A percentile compares a stretch with the other conserved stretches of the same genome.
These are phyloP conservation scores for Schmidtea mediterranea DNA, from an alignment of 1,140 invertebrate species.

Conservation along the genomic window DNA sequence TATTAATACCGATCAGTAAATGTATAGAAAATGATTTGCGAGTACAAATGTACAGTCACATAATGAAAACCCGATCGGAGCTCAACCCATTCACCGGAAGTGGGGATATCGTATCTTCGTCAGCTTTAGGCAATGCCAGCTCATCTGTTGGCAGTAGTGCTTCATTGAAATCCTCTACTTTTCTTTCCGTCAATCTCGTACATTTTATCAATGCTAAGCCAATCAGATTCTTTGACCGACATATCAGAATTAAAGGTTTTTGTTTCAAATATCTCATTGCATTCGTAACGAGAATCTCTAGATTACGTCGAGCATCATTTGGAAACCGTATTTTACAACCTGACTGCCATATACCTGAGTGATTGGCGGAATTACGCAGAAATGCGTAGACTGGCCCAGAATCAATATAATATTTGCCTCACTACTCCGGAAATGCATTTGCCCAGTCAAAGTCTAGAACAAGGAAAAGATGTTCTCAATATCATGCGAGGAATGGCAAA, in stretches of 20 bases:
- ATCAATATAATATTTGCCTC: slow-evolving; percentile 51
- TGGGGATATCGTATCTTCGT: no score
- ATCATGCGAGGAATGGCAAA: slow-evolving; percentile 86
- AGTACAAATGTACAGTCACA: no score
- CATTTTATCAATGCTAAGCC: slow-evolving; percentile 32
- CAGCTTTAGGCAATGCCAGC: background rate
- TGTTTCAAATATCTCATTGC: no score
- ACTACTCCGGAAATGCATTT: slow-evolving; percentile 49
- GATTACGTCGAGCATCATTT: slow-evolving; percentile 57
- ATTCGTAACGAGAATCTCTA: no score
- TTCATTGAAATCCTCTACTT: background rate
- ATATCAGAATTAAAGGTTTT: slow-evolving; percentile 27
- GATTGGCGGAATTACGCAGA: slow-evolving; percentile 88
- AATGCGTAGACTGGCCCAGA: slow-evolving; percentile 66
- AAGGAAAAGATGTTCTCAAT: slow-evolving; percentile 81
- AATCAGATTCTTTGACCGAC: slow-evolving; percentile 26
- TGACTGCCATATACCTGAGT: slow-evolving; percentile 79
- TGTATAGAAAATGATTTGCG: no score
- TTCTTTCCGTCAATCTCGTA: slow-evolving; percentile 25
- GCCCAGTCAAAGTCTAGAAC: slow-evolving; percentile 57
- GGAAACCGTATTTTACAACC: slow-evolving; percentile 77
- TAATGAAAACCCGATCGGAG: no score
- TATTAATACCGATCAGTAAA: no score
- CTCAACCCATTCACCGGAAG: no score
- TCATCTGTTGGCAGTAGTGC: background rate